These are phyloP conservation scores for Alouatta palliata DNA, from an alignment of 2,113 vertebrate species.

Conservation along the genomic window DNA sequence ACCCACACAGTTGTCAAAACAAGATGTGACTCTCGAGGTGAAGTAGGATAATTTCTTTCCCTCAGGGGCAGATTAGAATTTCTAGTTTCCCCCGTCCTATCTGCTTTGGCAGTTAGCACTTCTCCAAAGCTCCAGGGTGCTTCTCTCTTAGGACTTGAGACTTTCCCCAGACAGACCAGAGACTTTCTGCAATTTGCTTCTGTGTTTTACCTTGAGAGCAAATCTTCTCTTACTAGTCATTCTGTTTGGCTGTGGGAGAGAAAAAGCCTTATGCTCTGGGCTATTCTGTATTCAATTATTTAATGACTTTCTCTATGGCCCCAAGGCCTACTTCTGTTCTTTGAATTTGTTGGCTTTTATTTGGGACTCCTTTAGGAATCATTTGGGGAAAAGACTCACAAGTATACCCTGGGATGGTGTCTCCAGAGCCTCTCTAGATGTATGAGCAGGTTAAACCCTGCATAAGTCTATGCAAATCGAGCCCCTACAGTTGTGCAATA, in stretches of 20 bases:
- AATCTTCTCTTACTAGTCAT: background rate
- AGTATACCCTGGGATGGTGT: background rate
- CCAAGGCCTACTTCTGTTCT: background rate
- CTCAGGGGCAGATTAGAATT: background rate
- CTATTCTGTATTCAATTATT: background rate
- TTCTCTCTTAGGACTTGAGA: background rate
- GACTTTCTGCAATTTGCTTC: background rate
- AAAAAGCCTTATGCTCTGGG: background rate
- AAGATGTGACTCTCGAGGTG: background rate
- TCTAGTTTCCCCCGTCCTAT: background rate
- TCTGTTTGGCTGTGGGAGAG: background rate
- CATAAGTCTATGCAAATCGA: background rate
- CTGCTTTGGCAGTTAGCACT: background rate
- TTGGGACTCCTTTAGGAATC: background rate
- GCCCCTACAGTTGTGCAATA: background rate
- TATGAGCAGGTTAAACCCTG: background rate
- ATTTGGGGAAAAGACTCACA: background rate
- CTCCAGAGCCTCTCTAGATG: background rate
- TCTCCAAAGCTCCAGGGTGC: background rate
- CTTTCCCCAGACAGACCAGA: background rate
- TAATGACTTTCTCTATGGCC: constrained; percentile 3
- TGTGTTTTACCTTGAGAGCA: background rate
- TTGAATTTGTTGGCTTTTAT: constrained; percentile 15
- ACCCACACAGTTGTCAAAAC: background rate
- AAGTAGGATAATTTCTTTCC: background rate